Percentiles rank a stretch among this genome's conserved stretches.
These are phyloP conservation scores for Homarus gammarus DNA, from an alignment of 2,888 invertebrate genomes.

Conservation along the genomic window DNA sequence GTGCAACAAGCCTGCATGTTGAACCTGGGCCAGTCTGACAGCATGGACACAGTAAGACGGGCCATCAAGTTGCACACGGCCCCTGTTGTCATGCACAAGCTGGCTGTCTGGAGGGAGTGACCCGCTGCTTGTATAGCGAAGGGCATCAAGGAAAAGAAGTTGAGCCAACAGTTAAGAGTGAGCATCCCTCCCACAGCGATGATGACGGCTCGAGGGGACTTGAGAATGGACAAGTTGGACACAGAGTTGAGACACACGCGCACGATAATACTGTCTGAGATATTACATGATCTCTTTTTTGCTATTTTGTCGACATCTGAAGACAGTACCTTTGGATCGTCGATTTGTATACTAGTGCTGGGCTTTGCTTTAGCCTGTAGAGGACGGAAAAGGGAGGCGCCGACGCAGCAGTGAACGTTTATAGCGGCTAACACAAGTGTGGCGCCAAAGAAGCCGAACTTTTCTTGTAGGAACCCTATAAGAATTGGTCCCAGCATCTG, in stretches of 20 bases:
- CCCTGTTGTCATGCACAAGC: slow-evolving; percentile 49
- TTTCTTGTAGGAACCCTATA: background rate
- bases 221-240: background rate
- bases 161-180: slow-evolving; percentile 21
- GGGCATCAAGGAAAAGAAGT: slow-evolving; percentile 49
- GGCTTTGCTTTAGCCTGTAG: background rate
- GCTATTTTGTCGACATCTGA: background rate
- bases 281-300: background rate
- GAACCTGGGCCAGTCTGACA: slow-evolving; percentile 50
- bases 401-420: background rate
- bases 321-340: background rate
- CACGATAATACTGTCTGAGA: background rate
- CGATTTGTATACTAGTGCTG: background rate
- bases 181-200: slow-evolving; percentile 37
- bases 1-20: slow-evolving; percentile 45
- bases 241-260: background rate
- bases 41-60: slow-evolving; percentile 26
- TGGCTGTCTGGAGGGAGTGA: slow-evolving; percentile 49
- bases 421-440: background rate
- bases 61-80: slow-evolving; percentile 46
- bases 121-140: slow-evolving; percentile 54
- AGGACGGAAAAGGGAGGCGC: background rate
- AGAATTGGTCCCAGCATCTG: background rate
- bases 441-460: background rate
- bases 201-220: slow-evolving; percentile 33